These are phyloP conservation scores for Ophioderma brevispina DNA, from an alignment of 35 echinoderm and acorn worm species.

Conservation along the genomic window DNA sequence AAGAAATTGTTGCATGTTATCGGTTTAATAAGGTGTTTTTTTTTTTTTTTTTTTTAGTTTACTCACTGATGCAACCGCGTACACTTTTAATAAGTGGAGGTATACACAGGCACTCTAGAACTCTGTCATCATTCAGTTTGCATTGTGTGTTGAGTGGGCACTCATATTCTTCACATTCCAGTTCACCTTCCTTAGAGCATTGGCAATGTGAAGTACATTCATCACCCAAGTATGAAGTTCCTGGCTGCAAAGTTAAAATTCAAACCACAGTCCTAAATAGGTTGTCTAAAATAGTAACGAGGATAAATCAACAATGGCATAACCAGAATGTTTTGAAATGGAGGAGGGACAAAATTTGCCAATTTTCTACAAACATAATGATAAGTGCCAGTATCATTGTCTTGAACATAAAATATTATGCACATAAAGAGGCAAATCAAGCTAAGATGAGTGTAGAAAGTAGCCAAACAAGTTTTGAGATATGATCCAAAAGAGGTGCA, in stretches of 20 bases:
- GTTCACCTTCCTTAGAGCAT: not conserved
- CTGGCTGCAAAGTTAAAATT: not conserved
- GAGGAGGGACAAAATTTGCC: not conserved
- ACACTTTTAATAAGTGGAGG: not conserved
- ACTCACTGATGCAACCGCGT: conserved; percentile 2
- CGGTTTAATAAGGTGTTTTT: too few relatives aligned
- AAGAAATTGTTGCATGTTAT: too few relatives aligned
- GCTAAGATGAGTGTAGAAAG: too few relatives aligned
- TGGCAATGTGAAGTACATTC: not conserved
- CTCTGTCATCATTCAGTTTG: not conserved
- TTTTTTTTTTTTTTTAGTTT: too few relatives aligned
- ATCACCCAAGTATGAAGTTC: not conserved
- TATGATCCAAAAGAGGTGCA: too few relatives aligned
- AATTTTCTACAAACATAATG: not conserved
- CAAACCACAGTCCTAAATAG: not conserved
- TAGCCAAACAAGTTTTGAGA: too few relatives aligned
- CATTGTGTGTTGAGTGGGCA: not conserved
- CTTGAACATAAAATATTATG: not conserved
- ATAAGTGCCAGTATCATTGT: too few relatives aligned
- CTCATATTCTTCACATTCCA: not conserved
- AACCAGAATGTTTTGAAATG: not conserved
- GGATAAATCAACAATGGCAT: not conserved
- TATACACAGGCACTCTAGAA: not conserved
- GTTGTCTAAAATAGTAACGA: not conserved
- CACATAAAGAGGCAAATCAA: not conserved